Conservation (phyloP, 2,113 vertebrate species). For the Noturus placidus region DNA sequence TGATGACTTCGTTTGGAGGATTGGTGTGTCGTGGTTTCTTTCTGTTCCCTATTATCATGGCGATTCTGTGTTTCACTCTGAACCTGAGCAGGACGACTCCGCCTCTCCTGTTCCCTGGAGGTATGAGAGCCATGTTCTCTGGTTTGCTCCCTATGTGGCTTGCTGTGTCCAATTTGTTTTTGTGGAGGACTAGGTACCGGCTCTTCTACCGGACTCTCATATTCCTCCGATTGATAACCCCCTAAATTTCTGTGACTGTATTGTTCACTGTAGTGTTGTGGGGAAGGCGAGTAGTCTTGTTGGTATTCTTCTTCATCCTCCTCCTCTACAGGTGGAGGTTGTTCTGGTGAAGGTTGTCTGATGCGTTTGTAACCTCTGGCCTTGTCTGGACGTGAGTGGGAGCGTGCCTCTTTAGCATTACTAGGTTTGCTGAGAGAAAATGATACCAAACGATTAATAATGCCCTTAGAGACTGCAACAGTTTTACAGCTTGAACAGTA, state of each 20-base stretch:
- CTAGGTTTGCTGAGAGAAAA: constrained; percentile 55
- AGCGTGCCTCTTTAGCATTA: constrained; percentile 63
- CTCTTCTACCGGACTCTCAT: constrained; percentile 73
- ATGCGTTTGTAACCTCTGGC: constrained; percentile 67
- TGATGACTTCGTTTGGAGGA: constrained; percentile 67
- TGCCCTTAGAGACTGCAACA: not conserved
- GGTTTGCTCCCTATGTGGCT: constrained; percentile 62
- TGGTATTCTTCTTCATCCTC: constrained; percentile 74
- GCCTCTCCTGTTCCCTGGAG: constrained; percentile 54
- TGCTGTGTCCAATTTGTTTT: constrained; percentile 60
- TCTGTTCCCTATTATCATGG: constrained; percentile 63
- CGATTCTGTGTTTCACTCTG: constrained; percentile 61
- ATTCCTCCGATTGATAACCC: constrained; percentile 75
- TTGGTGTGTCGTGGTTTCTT: constrained; percentile 63
- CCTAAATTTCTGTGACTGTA: constrained; percentile 61
- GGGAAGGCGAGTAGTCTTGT: constrained; percentile 77
- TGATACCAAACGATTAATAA: not conserved
- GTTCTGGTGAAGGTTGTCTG: constrained; percentile 72
- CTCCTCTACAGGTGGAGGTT: constrained; percentile 63
- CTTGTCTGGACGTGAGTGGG: constrained; percentile 53
- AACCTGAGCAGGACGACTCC: constrained; percentile 54
- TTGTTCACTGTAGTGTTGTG: constrained; percentile 68
- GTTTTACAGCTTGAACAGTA: not conserved
- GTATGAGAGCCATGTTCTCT: constrained; percentile 64
- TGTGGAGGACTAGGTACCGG: constrained; percentile 57